phyloP scores from a whole-genome alignment of 1,140 invertebrate genomes.

The Zelostemma sp. region DNA sequence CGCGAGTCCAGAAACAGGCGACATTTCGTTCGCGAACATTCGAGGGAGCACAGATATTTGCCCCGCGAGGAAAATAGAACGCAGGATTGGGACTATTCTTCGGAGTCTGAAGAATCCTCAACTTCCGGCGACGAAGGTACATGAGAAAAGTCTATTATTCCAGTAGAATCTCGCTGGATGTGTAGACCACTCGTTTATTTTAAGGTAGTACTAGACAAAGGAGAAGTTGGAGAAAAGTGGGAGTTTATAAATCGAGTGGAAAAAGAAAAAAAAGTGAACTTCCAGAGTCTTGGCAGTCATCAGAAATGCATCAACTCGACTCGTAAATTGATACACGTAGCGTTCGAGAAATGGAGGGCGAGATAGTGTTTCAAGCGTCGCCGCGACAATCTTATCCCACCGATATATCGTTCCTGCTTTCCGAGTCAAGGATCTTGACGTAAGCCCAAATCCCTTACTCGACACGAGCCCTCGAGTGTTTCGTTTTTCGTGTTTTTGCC shows the following conservation, averaged over 20 bases:
- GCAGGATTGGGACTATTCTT: constrained; percentile 57
- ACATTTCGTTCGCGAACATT: constrained; percentile 26
- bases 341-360: constrained; percentile 8
- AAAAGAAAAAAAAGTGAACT: neutral
- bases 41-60: constrained; percentile 39
- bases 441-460: constrained; percentile 37
- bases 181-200: neutral
- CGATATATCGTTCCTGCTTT: constrained; percentile 36
- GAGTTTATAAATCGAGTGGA: constrained; percentile 27
- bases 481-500: constrained; percentile 12
- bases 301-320: too few relatives aligned
- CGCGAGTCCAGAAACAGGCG: constrained; percentile 28
- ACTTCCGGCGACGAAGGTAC: constrained; percentile 69
- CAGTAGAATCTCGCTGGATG: too few relatives aligned
- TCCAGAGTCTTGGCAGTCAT: too few relatives aligned
- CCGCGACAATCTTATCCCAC: constrained; percentile 21
- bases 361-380: constrained; percentile 32
- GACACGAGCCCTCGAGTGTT: constrained; percentile 36
- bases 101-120: constrained; percentile 66
- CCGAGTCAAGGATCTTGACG: constrained; percentile 43
- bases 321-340: neutral
- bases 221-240: neutral
- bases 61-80: constrained; percentile 40
- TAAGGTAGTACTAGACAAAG: neutral
- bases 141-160: constrained; percentile 20